phyloP scores from a whole-genome alignment of 2,113 vertebrate genomes.

The Plotosus lineatus region DNA sequence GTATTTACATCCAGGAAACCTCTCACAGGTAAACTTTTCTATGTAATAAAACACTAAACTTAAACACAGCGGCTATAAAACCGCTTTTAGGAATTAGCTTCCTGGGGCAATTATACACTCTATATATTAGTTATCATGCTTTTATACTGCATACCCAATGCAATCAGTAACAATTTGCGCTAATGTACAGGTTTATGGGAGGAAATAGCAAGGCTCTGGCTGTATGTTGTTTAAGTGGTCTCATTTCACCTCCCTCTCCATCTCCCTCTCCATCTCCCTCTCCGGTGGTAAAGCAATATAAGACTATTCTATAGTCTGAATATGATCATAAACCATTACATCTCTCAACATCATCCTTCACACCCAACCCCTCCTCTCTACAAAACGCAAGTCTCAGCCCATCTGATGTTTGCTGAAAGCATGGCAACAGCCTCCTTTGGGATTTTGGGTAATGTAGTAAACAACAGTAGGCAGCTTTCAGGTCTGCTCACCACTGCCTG shows the following conservation, averaged over 20 bases:
- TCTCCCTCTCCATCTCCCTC: too few species aligned
- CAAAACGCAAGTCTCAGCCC: conserved; percentile 40
- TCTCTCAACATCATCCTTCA: conserved; percentile 16
- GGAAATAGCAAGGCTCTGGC: background rate
- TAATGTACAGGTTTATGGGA: background rate
- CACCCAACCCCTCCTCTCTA: conserved; percentile 12
- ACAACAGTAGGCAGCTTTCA: conserved; percentile 63
- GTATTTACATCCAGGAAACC: background rate
- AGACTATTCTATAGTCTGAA: conserved; percentile 16
- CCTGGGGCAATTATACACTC: background rate
- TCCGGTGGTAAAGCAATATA: background rate
- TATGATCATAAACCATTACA: conserved; percentile 25
- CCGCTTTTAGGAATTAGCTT: background rate
- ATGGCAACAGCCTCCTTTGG: conserved; percentile 58
- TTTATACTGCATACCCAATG: background rate
- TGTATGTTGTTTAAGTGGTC: background rate
- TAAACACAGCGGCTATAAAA: background rate
- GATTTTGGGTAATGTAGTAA: conserved; percentile 61
- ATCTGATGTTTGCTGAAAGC: conserved; percentile 67
- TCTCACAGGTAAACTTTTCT: background rate
- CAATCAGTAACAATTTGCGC: background rate
- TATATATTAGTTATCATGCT: background rate
- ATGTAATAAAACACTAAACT: background rate
- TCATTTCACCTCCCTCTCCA: background rate
- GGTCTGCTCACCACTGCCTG: conserved; percentile 48